phyloP scores from a whole-genome alignment of 2,113 vertebrate genomes.

The Pogonocichla stellata region DNA sequence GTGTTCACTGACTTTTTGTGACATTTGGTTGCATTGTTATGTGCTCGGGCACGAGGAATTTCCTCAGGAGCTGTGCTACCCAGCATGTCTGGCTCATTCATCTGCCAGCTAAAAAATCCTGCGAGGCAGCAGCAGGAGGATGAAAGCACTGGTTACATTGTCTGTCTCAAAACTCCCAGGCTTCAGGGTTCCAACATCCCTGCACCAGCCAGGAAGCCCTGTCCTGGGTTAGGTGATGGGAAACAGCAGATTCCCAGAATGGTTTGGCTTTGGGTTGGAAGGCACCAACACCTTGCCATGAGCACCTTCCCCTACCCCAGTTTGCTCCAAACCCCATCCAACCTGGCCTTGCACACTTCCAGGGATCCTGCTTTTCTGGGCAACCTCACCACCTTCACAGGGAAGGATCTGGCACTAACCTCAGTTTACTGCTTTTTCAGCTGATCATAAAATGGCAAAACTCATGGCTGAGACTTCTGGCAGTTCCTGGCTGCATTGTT shows the following conservation, averaged over 20 bases:
- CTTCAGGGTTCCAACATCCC: no score
- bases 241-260: background rate
- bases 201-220: background rate
- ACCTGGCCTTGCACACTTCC: background rate
- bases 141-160: background rate
- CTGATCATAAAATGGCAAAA: background rate
- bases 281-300: background rate
- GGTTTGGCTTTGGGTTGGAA: background rate
- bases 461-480: background rate
- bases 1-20: constrained; percentile 28
- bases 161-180: background rate
- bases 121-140: background rate
- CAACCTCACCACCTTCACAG: background rate
- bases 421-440: background rate
- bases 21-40: constrained; percentile 26
- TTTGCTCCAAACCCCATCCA: rapidly evolving
- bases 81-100: background rate
- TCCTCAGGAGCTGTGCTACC: constrained; percentile 15
- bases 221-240: background rate
- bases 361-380: background rate
- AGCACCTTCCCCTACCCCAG: background rate
- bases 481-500: background rate
- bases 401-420: background rate
- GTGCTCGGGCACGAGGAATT: background rate
- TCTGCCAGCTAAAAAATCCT: constrained; percentile 4